phyloP scores from a whole-genome alignment of 2,113 vertebrate species.

The Microtus oregoni region DNA sequence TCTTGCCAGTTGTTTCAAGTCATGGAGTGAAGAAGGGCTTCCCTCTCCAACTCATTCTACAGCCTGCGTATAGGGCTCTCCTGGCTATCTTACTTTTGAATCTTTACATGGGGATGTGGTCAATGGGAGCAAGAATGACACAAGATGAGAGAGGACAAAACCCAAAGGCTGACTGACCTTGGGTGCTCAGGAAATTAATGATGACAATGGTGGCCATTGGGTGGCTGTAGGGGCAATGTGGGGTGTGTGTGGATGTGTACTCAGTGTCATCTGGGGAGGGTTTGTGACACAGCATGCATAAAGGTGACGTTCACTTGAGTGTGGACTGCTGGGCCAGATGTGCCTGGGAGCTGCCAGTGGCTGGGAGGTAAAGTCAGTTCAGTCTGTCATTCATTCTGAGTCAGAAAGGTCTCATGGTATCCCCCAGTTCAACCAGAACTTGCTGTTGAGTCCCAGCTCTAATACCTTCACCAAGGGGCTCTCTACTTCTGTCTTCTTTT shows the following conservation, averaged over 20 bases:
- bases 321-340: no score
- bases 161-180: neutral
- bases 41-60: neutral
- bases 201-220: fast-evolving
- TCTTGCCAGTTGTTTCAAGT: neutral
- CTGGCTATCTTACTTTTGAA: neutral
- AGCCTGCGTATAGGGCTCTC: neutral
- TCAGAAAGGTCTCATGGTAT: neutral
- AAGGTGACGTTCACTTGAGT: no score
- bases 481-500: neutral
- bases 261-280: neutral
- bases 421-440: neutral
- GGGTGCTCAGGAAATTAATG: fast-evolving
- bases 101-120: neutral
- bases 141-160: neutral
- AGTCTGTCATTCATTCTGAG: neutral
- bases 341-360: neutral
- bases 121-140: neutral
- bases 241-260: neutral
- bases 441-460: neutral
- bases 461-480: neutral
- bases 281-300: neutral
- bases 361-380: neutral
- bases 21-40: neutral
- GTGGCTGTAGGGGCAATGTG: neutral